These are phyloP conservation scores for Rhabdomys pumilio DNA, from an alignment of 2,797 vertebrate genomes.

Conservation along the genomic window DNA sequence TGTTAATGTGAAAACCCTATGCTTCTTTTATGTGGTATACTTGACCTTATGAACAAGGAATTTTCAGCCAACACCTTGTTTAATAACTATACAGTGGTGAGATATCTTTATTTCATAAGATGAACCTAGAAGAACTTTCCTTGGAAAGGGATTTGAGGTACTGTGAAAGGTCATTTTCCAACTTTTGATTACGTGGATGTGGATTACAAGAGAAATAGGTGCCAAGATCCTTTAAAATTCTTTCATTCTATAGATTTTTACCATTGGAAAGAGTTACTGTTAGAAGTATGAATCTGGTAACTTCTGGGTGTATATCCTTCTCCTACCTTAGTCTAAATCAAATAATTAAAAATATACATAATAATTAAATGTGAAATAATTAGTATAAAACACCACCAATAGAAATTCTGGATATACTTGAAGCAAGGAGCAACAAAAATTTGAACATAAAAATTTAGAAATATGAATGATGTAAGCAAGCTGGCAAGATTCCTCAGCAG, in stretches of 20 bases:
- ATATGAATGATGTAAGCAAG: not conserved
- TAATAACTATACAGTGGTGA: not conserved
- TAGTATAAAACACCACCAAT: not conserved
- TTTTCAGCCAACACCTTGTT: too few relatives aligned
- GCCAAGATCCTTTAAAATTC: rapidly evolving
- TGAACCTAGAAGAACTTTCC: not conserved
- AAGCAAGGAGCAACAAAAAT: not conserved
- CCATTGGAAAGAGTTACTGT: not conserved
- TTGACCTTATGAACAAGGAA: not conserved
- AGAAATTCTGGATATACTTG: not conserved
- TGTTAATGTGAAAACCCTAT: not conserved
- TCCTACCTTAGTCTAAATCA: not conserved
- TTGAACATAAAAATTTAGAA: not conserved
- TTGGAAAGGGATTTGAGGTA: not conserved
- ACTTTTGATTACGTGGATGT: not conserved
- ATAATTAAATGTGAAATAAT: not conserved
- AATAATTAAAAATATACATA: not conserved
- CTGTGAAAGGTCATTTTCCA: not conserved
- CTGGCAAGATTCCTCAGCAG: too few relatives aligned
- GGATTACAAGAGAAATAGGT: not conserved
- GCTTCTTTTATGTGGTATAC: too few relatives aligned
- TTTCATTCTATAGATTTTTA: not conserved
- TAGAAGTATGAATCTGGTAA: not conserved
- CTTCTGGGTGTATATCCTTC: rapidly evolving
- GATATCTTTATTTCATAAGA: not conserved